Conservation (phyloP, 2,888 invertebrate species). For the Ceriagrion tenellum region DNA sequence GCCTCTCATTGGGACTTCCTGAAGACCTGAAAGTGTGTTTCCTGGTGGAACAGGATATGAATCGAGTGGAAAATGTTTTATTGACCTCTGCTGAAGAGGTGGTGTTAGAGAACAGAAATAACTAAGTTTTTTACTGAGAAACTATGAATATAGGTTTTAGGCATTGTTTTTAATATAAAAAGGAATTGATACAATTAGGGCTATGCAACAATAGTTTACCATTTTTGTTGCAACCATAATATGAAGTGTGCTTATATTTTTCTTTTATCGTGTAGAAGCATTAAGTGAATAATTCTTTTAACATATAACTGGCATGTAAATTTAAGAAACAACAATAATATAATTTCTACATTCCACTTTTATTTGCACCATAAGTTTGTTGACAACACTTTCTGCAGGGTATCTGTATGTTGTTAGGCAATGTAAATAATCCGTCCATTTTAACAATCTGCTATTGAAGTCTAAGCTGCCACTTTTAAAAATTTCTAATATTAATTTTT, state of each 20-base stretch:
- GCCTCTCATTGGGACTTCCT: constrained; percentile 59
- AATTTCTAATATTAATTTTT: constrained; percentile 44
- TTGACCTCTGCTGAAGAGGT: constrained; percentile 47
- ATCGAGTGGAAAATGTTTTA: constrained; percentile 19
- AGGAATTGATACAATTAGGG: constrained; percentile 53
- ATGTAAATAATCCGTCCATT: constrained; percentile 67
- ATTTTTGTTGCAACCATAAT: constrained; percentile 57
- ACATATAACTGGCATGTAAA: constrained; percentile 52
- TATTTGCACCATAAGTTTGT: constrained; percentile 59
- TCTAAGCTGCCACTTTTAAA: constrained; percentile 46
- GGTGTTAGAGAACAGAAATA: constrained; percentile 42
- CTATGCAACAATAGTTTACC: constrained; percentile 44
- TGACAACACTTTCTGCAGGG: constrained; percentile 62
- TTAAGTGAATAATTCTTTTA: constrained; percentile 50
- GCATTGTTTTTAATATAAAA: constrained; percentile 44
- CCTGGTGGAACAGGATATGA: constrained; percentile 46
- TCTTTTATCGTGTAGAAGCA: constrained; percentile 49
- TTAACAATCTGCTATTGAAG: constrained; percentile 52
- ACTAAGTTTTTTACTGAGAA: constrained; percentile 48
- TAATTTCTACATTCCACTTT: constrained; percentile 67
- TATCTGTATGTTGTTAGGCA: constrained; percentile 65
- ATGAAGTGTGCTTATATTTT: constrained; percentile 56
- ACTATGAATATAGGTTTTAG: constrained; percentile 58
- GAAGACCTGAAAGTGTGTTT: constrained; percentile 33
- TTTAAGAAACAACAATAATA: constrained; percentile 58